Conservation (phyloP, 2,113 vertebrate species). For the Ramphastos sulfuratus region DNA sequence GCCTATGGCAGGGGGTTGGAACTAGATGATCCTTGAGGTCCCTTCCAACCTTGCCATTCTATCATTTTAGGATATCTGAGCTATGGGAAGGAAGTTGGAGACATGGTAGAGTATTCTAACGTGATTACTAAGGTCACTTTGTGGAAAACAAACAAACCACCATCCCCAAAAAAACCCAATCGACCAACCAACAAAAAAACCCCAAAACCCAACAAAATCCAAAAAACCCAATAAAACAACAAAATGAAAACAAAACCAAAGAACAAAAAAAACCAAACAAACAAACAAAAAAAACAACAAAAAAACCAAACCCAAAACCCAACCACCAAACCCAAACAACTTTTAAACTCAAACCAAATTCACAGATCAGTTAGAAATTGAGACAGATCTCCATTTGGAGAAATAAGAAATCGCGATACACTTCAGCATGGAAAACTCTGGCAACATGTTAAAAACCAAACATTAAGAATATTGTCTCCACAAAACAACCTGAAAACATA, state of each 20-base stretch:
- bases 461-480: background rate
- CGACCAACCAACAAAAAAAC: too few relatives aligned
- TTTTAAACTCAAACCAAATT: background rate
- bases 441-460: background rate
- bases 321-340: too few relatives aligned
- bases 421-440: background rate
- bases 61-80: background rate
- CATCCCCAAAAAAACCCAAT: background rate
- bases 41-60: too few relatives aligned
- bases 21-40: too few relatives aligned
- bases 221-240: too few relatives aligned
- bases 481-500: background rate
- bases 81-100: rapidly evolving
- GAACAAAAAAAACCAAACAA: too few relatives aligned
- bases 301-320: too few relatives aligned
- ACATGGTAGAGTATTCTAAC: background rate
- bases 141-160: background rate
- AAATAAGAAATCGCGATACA: background rate
- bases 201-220: too few relatives aligned
- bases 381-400: background rate
- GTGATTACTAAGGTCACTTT: background rate
- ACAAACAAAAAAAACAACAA: too few relatives aligned
- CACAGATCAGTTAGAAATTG: background rate
- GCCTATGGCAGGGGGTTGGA: too few relatives aligned
- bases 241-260: too few relatives aligned